These are phyloP conservation scores for Isichthys henryi DNA, from an alignment of 2,113 vertebrate genomes.

Conservation along the genomic window DNA sequence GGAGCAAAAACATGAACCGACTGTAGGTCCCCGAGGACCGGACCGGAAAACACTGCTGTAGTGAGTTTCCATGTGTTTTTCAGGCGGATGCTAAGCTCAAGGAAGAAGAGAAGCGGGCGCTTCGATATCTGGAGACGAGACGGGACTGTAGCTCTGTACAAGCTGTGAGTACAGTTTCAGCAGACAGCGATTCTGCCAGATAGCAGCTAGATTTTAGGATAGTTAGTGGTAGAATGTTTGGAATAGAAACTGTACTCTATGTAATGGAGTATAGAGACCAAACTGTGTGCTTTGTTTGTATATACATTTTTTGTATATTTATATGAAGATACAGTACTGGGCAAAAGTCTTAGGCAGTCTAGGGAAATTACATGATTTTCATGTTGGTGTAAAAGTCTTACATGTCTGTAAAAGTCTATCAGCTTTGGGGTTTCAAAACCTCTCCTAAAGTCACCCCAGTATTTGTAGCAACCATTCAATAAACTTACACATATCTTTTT, in stretches of 20 bases:
- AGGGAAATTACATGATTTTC: neutral
- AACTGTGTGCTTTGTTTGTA: neutral
- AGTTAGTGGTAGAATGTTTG: neutral
- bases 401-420: neutral
- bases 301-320: neutral
- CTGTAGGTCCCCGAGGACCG: neutral
- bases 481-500: neutral
- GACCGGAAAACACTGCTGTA: neutral
- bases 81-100: slow-evolving; percentile 97
- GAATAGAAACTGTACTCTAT: neutral
- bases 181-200: neutral
- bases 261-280: neutral
- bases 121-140: slow-evolving; percentile 93
- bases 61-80: neutral
- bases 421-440: neutral
- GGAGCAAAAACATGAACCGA: neutral
- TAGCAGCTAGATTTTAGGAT: neutral
- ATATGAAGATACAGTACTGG: neutral
- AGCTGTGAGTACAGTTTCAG: slow-evolving; percentile 76
- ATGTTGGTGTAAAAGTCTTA: neutral
- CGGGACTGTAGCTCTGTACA: slow-evolving; percentile 98
- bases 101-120: slow-evolving; percentile 94
- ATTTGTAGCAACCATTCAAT: neutral
- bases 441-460: neutral
- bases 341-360: neutral